Evolutionary conservation across 2,797 vertebrate species (phyloP).

Genomic region (Ctenopoma kingsleyae): DNA sequence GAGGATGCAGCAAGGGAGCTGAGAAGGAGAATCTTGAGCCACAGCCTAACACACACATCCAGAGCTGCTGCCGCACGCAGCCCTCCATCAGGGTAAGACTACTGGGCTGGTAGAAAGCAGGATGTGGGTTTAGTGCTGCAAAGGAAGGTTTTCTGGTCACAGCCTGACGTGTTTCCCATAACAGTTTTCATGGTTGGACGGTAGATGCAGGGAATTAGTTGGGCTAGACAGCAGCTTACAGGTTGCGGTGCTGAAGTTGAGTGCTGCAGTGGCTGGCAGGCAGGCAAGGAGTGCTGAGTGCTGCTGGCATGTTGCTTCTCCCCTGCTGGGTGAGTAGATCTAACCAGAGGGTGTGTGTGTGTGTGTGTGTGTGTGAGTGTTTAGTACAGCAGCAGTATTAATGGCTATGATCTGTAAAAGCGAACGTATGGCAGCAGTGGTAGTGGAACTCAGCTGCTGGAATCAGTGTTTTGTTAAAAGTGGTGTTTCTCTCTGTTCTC

Average conservation of each 20-base stretch:
- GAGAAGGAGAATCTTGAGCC: slow-evolving; percentile 74
- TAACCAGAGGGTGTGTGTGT: slow-evolving; percentile 57
- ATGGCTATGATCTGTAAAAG: slow-evolving; percentile 75
- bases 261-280: slow-evolving; percentile 72
- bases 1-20: slow-evolving; percentile 85
- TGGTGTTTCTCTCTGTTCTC: slow-evolving; percentile 43
- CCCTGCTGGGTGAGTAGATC: slow-evolving; percentile 74
- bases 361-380: slow-evolving; percentile 55
- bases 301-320: slow-evolving; percentile 77
- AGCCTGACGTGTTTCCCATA: slow-evolving; percentile 46
- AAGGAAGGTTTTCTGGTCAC: slow-evolving; percentile 62
- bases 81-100: slow-evolving; percentile 79
- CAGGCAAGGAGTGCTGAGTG: slow-evolving; percentile 58
- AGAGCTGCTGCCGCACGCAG: slow-evolving; percentile 77
- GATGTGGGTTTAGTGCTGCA: slow-evolving; percentile 59
- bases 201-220: slow-evolving; percentile 39
- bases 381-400: slow-evolving; percentile 77
- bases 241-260: slow-evolving; percentile 74
- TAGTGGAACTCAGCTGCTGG: slow-evolving; percentile 60
- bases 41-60: slow-evolving; percentile 63
- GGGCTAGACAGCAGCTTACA: slow-evolving; percentile 53
- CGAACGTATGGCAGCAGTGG: slow-evolving; percentile 65
- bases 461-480: slow-evolving; percentile 48
- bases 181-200: slow-evolving; percentile 38
- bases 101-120: slow-evolving; percentile 60